Base-by-base conservation (phyloP, 1,140 invertebrate species). In the Proales similis region DNA sequence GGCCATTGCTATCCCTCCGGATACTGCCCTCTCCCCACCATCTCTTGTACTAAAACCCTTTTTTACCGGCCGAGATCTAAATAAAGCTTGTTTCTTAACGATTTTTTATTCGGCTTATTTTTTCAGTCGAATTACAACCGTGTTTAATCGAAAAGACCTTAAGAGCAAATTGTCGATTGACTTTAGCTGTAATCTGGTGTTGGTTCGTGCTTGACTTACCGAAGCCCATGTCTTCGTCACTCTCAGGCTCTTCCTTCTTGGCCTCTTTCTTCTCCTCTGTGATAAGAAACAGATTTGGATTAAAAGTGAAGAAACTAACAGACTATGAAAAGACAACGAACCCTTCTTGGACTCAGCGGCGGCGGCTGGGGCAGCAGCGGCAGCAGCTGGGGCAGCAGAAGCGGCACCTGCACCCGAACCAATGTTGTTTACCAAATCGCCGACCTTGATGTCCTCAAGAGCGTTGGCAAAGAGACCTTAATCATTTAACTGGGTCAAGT, bases 151-250 rank as follows among this genome's bases (percentile, higher is more conserved):
- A n/a, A n/a, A n/a, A n/a, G n/a, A n/a, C n/a, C n/a, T n/a, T n/a
- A n/a, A n/a, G n/a, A n/a, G n/a, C n/a, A n/a, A n/a, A n/a, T n/a
- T n/a, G n/a, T n/a, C n/a, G n/a, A n/a, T n/a, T n/a, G n/a, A n/a
- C n/a, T n/a, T n/a, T n/a, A n/a, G n/a, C n/a, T n/a, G n/a, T n/a
- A n/a, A n/a, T n/a, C n/a, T n/a, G n/a, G n/a, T n/a, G n/a, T n/a
- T n/a, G n/a, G n/a, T n/a, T n/a, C n/a, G n/a, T n/a, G n/a, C n/a
- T n/a, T n/a, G n/a, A 69, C 68, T 65, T 65, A 73, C 72, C 72
- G 64, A 95, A 92, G 72, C 89, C 90, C 88, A 94, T 92, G 74
- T 93, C 90, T 70, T 91, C 89, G 72, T 93, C 90, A 48, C 84
- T 87, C 78, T 80, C 86, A 68, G 85, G 83, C 73, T 86, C 84